Evolutionary conservation across 1,140 invertebrate species (phyloP).

Genomic region (Artemia franciscana): DNA sequence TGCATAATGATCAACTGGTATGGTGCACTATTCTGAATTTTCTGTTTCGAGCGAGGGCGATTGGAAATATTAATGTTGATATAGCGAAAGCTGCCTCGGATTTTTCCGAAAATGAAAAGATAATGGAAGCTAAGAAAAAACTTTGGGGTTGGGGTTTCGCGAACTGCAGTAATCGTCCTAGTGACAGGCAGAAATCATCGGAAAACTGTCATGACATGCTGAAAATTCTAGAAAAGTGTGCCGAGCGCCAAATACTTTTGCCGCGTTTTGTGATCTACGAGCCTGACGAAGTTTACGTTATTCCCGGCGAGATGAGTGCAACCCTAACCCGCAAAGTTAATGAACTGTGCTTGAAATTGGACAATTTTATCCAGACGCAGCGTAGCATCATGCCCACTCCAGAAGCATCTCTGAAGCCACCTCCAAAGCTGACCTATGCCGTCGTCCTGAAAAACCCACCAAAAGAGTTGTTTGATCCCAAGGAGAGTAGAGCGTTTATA

Average conservation of each 20-base stretch:
- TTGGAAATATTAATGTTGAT: not conserved
- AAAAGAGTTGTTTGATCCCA: not conserved
- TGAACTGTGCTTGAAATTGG: not conserved
- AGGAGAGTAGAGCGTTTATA: not conserved
- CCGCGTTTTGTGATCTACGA: not conserved
- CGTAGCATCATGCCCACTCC: not conserved
- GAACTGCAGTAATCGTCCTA: not conserved
- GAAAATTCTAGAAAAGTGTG: not conserved
- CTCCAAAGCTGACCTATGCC: not conserved
- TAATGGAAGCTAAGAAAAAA: not conserved
- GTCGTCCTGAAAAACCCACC: not conserved
- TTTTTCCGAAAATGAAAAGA: not conserved
- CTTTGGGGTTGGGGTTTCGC: not conserved
- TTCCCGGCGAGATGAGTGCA: not conserved
- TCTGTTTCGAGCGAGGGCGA: not conserved
- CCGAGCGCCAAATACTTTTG: not conserved
- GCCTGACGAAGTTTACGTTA: not conserved
- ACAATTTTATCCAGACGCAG: not conserved
- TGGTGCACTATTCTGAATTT: not conserved
- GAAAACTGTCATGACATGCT: not conserved
- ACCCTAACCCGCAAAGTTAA: not conserved
- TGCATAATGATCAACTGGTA: not conserved
- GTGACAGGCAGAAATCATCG: not conserved
- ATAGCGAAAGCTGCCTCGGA: not conserved
- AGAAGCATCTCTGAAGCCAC: not conserved